phyloP scores from a whole-genome alignment of 2,888 invertebrate species.

The Oxycera nigricornis region DNA sequence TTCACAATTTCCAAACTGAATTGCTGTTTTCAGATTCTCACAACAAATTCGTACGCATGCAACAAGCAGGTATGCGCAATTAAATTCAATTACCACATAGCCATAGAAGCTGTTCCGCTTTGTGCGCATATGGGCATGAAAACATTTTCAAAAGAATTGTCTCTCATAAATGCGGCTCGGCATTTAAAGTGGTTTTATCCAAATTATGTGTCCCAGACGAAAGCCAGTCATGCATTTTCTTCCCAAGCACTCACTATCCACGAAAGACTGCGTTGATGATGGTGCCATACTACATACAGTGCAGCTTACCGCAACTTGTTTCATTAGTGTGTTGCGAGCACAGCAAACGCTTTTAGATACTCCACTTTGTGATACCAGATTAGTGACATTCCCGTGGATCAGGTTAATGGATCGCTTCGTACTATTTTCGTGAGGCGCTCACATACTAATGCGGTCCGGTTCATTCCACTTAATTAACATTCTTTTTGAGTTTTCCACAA shows the following conservation, averaged over 20 bases:
- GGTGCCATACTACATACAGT: neutral
- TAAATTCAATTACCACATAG: neutral
- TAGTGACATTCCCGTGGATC: neutral
- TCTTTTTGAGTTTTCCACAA: neutral
- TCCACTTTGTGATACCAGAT: neutral
- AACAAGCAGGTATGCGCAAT: neutral
- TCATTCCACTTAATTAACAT: neutral
- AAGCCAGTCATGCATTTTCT: neutral
- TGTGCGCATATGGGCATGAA: neutral
- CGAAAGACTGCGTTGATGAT: neutral
- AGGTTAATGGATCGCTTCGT: too few species aligned
- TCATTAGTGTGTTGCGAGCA: too few species aligned
- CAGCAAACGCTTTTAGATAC: too few species aligned
- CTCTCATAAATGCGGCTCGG: neutral
- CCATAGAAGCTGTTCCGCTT: neutral
- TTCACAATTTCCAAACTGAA: too few species aligned
- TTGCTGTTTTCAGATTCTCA: too few species aligned
- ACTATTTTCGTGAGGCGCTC: too few species aligned
- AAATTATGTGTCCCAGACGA: neutral
- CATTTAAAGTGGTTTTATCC: neutral
- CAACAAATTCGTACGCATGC: too few species aligned
- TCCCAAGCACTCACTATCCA: neutral
- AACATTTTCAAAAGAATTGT: neutral
- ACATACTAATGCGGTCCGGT: neutral
- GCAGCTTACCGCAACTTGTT: too few species aligned